Conservation (phyloP, 2,797 vertebrate genomes). For the Sparidentex hasta region DNA sequence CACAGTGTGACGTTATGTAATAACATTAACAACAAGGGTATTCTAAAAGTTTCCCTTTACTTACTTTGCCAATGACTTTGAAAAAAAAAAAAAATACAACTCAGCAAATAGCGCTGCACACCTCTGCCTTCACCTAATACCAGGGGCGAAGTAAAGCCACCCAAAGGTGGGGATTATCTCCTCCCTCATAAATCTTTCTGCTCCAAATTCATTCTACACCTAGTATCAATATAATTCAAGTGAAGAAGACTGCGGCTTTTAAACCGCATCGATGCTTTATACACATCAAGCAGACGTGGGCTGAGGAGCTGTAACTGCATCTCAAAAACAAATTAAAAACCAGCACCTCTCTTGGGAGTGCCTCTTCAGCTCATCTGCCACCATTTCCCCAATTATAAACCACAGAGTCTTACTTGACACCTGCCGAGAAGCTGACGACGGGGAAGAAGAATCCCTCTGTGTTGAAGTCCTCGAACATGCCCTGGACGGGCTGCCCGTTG, state of each 20-base stretch:
- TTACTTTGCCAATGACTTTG: neutral
- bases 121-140: neutral
- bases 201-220: neutral
- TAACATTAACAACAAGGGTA: neutral
- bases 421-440: constrained; percentile 97
- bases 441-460: constrained; percentile 97
- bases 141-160: neutral
- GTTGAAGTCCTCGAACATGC: constrained; percentile 99
- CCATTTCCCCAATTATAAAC: constrained; percentile 8
- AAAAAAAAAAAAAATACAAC: neutral
- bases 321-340: neutral
- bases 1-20: neutral
- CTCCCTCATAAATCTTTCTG: constrained; percentile 4
- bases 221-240: neutral
- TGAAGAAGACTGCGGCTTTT: neutral
- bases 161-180: neutral
- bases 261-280: neutral
- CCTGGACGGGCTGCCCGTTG: constrained; percentile 98
- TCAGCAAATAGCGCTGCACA: constrained; percentile 4
- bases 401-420: constrained; percentile 93
- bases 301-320: constrained; percentile 19
- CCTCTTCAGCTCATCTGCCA: neutral
- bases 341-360: neutral
- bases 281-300: neutral
- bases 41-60: neutral